phyloP scores from a whole-genome alignment of 2,113 vertebrate genomes.

The Acanthochromis polyacanthus region DNA sequence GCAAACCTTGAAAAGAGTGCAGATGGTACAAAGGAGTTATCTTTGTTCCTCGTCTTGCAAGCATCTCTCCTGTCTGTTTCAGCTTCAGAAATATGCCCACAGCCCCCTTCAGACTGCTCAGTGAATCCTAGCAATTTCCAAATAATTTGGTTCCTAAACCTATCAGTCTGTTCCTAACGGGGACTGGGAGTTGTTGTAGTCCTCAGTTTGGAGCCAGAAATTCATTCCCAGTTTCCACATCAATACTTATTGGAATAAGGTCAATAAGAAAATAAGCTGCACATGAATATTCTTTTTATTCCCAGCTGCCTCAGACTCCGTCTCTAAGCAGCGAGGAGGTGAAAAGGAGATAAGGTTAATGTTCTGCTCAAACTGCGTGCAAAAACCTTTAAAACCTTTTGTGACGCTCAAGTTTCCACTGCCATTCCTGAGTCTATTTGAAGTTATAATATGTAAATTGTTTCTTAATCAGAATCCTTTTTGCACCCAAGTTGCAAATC shows the following conservation, averaged over 20 bases:
- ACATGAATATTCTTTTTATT: conserved; percentile 43
- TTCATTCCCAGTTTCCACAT: conserved; percentile 51
- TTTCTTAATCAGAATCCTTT: conserved; percentile 69
- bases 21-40: conserved; percentile 63
- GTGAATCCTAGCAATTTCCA: conserved; percentile 19
- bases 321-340: conserved; percentile 28
- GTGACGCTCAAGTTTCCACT: conserved; percentile 19
- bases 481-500: conserved; percentile 51
- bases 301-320: neutral
- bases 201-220: conserved; percentile 1
- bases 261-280: conserved; percentile 53
- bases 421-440: conserved; percentile 40
- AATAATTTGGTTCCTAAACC: conserved; percentile 62
- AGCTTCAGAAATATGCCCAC: conserved; percentile 45
- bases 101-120: conserved; percentile 42
- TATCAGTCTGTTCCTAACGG: conserved; percentile 24
- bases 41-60: conserved; percentile 60
- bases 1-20: conserved; percentile 42
- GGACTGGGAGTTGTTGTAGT: conserved; percentile 4
- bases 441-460: conserved; percentile 49
- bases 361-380: conserved; percentile 30
- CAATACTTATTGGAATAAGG: conserved; percentile 67
- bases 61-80: conserved; percentile 45
- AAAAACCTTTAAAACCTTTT: conserved; percentile 1
- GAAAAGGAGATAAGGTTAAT: conserved; percentile 41